Evolutionary conservation across 2,113 vertebrate species (phyloP).

Genomic region (Brienomyrus brachyistius): DNA sequence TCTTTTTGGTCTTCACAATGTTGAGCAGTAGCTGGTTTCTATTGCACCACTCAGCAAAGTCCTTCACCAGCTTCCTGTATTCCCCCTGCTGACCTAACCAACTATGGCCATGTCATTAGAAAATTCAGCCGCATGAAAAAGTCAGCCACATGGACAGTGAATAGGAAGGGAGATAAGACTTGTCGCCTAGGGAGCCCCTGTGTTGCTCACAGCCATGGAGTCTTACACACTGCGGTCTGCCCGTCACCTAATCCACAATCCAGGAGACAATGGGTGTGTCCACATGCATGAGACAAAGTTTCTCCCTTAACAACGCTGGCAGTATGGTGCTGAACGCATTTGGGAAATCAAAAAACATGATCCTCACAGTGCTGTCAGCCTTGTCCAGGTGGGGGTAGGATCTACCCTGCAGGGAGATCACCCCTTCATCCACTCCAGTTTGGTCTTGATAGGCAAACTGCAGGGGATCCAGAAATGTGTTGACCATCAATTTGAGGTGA

Average conservation of each 20-base stretch:
- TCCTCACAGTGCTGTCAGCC: not conserved
- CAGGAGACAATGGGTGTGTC: not conserved
- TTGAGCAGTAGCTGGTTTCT: not conserved
- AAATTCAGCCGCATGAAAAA: too few species aligned
- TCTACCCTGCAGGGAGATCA: not conserved
- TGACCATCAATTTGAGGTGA: too few species aligned
- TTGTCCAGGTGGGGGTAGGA: not conserved
- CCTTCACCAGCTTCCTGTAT: not conserved
- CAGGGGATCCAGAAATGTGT: too few species aligned
- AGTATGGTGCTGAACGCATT: not conserved
- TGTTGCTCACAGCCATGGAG: not conserved
- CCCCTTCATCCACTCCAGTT: not conserved
- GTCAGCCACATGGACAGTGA: not conserved
- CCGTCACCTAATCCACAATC: not conserved
- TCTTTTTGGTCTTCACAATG: not conserved
- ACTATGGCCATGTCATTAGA: not conserved
- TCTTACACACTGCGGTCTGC: not conserved
- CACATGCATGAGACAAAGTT: not conserved
- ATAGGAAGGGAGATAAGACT: not conserved
- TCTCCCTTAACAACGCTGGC: not conserved
- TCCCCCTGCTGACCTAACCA: not conserved
- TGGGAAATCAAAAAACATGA: not conserved
- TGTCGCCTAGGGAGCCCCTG: not conserved
- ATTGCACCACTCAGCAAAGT: not conserved
- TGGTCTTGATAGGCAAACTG: not conserved